Evolutionary conservation across 1,140 invertebrate genomes (phyloP).

Genomic region (Orussus abietinus): DNA sequence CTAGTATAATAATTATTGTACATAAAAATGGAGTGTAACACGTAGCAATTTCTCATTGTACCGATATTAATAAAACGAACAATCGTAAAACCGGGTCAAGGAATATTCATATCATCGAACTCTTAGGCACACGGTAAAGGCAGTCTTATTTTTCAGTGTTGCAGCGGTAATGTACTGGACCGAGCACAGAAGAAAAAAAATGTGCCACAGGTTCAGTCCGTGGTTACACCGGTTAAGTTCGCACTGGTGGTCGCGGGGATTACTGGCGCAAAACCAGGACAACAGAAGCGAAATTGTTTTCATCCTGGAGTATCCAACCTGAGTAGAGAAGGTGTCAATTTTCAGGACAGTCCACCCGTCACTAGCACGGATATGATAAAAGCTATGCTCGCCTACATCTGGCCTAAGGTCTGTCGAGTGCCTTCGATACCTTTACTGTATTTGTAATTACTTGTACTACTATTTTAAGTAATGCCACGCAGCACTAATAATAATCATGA

Average conservation of each 20-base stretch:
- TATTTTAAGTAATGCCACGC: conserved; percentile 25
- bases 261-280: conserved; percentile 52
- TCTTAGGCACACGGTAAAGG: too few species aligned
- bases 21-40: too few species aligned
- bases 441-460: conserved; percentile 4
- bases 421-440: conserved; percentile 15
- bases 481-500: conserved; percentile 17
- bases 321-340: conserved; percentile 60
- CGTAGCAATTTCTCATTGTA: too few species aligned
- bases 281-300: conserved; percentile 78
- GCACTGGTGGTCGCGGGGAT: conserved; percentile 36
- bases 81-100: too few species aligned
- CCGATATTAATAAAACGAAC: too few species aligned
- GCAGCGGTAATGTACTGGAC: conserved; percentile 46
- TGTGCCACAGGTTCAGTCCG: conserved; percentile 40
- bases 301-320: conserved; percentile 79
- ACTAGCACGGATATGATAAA: conserved; percentile 77
- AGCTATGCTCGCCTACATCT: conserved; percentile 89
- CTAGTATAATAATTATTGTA: too few species aligned
- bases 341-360: conserved; percentile 59
- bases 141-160: conserved; percentile 42
- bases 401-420: conserved; percentile 75
- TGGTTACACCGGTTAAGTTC: conserved; percentile 39
- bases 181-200: conserved; percentile 45
- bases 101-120: too few species aligned